Base-by-base conservation (phyloP, 1,140 invertebrate genomes). In the Reticulitermes speratus region DNA sequence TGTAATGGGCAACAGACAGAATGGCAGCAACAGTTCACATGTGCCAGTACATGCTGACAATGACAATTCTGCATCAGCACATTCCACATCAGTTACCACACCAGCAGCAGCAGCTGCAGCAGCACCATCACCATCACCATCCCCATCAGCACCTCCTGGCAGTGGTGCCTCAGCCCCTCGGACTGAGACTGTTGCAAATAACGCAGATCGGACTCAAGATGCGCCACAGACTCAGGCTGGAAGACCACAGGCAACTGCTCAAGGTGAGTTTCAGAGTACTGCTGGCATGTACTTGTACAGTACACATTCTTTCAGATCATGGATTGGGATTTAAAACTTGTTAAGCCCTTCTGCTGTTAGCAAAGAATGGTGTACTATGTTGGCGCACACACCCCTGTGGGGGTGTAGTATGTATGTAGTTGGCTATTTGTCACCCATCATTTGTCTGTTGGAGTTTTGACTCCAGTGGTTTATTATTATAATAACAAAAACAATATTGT, bases 1-100 rank as follows among this genome's bases (percentile, higher is more conserved):
- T 89, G 88, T 94, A 44, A 89, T 84, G 83, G 52, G 48, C 16
- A 84, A 90, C 1, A 89, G 89, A 44, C 90, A 89, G 3, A 90
- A 89, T 85, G 65, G 89, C 21, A 89, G 89, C 86, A 90, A 89
- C 86, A 90, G 89, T 86, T 89, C 90, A 32, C 87, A 32, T 30
- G 21, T 16, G 19, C 7, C 65, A 30, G 16, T 25, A 75, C 65
- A 75, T n/a, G 65, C 65, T 75, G 65, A 75, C 6, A 75, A 75
- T 75, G 65, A 75, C 9, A 75, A 75, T 30, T 75, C 65, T 0
- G 3, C 52, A 75, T 11, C 65, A 75, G 25, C 65, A 75, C 12
- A 65, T n/a, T 65, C 59, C 25, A 1, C 59, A 65, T 19, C 59
- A 8, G 25, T 65, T n/a, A 8, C 44, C 83, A 84, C 88, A 87